Evolutionary conservation across 2,888 invertebrate genomes (phyloP), one percentile per base, ranked within the genome.

Genomic region (Ophion costatus): DNA sequence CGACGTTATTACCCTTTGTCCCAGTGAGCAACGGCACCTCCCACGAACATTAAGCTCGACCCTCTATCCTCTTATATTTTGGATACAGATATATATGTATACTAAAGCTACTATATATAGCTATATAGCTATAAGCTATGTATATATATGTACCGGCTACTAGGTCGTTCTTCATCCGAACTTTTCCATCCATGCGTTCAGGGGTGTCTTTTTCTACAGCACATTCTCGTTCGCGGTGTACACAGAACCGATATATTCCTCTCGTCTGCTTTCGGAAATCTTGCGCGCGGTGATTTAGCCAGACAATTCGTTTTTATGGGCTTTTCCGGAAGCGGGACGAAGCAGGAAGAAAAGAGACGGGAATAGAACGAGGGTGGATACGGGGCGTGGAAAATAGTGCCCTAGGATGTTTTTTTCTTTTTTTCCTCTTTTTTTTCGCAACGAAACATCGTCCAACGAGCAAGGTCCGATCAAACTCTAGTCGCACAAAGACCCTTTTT

Each of bases 261-360:
- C 78, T 79, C 87, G 79, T 33, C 67, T 83, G 78, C 87, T 81
- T 83, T 87, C 80, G 86, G 88, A 85, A 89, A 89, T 88, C 86
- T 85, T 71, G 80, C 80, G 45, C 70, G 57, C 87, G 75, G 88
- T 89, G 90, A 91, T 91, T 91, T 90, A 90, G 88, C 83, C 84
- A 78, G 87, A 88, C 88, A 87, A 90, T 89, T 90, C 87, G 88
- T 87, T 90, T 90, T 91, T 89, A 90, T 89, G 89, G 89, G 80
- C 78, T 86, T 85, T 87, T 87, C 83, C 83, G 82, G 82, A 81
- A 82, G 38, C 71, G 45, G 71, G 57, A 42, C 14, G 74, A 51
- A 63, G 59, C 69, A 77, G 80, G 77, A 77, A 81, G 63, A 64
- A 77, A 80, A 51, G 20, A 76, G 76, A 80, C 29, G 74, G 56